Percentiles rank a stretch among this genome's conserved stretches.
Conservation (phyloP, 2,797 vertebrate species). For the Peromyscus aztecus region DNA sequence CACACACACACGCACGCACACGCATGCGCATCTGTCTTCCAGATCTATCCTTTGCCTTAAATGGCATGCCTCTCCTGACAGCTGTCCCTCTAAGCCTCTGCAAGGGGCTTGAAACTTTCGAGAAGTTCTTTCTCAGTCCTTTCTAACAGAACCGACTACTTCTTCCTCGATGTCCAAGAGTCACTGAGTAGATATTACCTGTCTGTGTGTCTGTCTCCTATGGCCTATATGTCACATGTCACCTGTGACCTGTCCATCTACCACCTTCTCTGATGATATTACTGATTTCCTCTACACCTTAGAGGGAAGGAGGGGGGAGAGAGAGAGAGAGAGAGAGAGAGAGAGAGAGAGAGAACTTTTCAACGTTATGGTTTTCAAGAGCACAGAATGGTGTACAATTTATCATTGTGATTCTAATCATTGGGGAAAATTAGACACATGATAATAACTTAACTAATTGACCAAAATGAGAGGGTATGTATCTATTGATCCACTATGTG, state of each 20-base stretch:
- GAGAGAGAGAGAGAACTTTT: background rate
- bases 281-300: background rate
- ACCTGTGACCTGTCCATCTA: background rate
- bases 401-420: constrained; percentile 18
- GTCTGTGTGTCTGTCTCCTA: background rate
- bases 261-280: background rate
- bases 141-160: background rate
- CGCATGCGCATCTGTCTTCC: background rate
- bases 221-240: background rate
- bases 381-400: background rate
- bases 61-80: background rate
- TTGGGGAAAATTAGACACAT: background rate
- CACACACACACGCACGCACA: too few relatives aligned
- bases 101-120: background rate
- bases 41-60: constrained; percentile 17
- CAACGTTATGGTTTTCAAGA: constrained; percentile 37
- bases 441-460: constrained; percentile 27
- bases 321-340: background rate
- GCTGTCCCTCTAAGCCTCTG: background rate
- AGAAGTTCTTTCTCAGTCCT: background rate
- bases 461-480: background rate
- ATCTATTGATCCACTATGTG: background rate
- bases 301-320: too few relatives aligned
- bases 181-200: background rate
- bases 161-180: background rate